These are phyloP conservation scores for Platycheirus albimanus DNA, from an alignment of 2,888 invertebrate genomes.

Conservation along the genomic window DNA sequence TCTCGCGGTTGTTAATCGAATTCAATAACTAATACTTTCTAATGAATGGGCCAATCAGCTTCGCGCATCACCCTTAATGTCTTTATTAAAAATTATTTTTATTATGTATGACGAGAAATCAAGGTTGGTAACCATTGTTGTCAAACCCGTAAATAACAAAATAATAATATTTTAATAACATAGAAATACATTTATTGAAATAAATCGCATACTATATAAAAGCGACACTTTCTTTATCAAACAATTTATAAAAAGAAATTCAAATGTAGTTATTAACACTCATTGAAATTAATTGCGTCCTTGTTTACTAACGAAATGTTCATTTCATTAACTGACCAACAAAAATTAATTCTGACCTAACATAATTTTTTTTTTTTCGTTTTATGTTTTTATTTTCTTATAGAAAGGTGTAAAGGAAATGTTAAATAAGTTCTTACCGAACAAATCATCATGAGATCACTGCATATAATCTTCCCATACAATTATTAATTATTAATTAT, in stretches of 20 bases:
- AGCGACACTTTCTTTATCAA: constrained; percentile 57
- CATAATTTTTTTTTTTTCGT: constrained; percentile 63
- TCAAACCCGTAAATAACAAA: too few relatives aligned
- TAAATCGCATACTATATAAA: constrained; percentile 34
- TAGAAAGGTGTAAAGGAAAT: constrained; percentile 77
- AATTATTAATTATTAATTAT: constrained; percentile 18
- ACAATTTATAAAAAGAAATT: not conserved
- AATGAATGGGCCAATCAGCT: too few relatives aligned
- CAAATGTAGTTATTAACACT: constrained; percentile 35
- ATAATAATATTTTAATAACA: not conserved
- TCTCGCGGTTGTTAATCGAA: too few relatives aligned
- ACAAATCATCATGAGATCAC: constrained; percentile 76
- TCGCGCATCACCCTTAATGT: too few relatives aligned
- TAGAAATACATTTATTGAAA: not conserved
- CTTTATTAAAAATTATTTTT: too few relatives aligned
- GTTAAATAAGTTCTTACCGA: constrained; percentile 77
- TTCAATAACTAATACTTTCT: too few relatives aligned
- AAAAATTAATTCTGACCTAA: constrained; percentile 46
- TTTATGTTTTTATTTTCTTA: constrained; percentile 76
- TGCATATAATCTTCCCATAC: constrained; percentile 53
- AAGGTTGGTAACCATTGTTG: too few relatives aligned
- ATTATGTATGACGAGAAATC: too few relatives aligned
- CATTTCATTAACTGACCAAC: constrained; percentile 50
- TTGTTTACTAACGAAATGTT: constrained; percentile 58
- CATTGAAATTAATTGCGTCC: constrained; percentile 35